phyloP scores from a whole-genome alignment of 2,888 invertebrate genomes.

The Cheilosia variabilis region DNA sequence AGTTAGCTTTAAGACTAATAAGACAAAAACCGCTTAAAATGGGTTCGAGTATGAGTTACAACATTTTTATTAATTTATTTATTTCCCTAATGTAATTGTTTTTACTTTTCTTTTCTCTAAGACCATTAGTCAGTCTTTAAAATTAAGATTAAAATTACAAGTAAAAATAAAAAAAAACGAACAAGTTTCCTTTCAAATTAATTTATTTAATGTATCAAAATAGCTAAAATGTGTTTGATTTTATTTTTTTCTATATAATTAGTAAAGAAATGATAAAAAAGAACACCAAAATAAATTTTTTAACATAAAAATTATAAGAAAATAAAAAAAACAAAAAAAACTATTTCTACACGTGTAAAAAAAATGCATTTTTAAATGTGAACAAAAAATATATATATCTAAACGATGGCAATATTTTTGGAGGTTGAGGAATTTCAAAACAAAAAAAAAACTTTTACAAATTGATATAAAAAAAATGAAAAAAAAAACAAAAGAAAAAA shows the following conservation, averaged over 20 bases:
- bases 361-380: constrained; percentile 68
- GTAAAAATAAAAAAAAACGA: constrained; percentile 26
- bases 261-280: constrained; percentile 65
- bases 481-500: constrained; percentile 41
- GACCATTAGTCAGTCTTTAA: constrained; percentile 47
- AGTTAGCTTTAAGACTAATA: constrained; percentile 98
- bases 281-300: constrained; percentile 68
- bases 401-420: constrained; percentile 80
- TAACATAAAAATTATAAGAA: constrained; percentile 42
- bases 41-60: constrained; percentile 34
- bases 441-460: constrained; percentile 66
- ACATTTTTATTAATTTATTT: constrained; percentile 23
- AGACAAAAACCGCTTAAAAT: constrained; percentile 87
- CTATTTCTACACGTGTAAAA: constrained; percentile 62
- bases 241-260: constrained; percentile 71
- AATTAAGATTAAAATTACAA: not conserved
- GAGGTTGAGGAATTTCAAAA: constrained; percentile 78
- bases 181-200: constrained; percentile 63
- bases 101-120: constrained; percentile 54
- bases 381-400: constrained; percentile 70
- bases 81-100: constrained; percentile 27
- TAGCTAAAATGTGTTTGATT: constrained; percentile 66
- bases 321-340: constrained; percentile 48
- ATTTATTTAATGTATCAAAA: constrained; percentile 50
- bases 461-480: constrained; percentile 60